Evolutionary conservation across 2,888 invertebrate genomes (phyloP).

Genomic region (Pachycephus smyrnensis): DNA sequence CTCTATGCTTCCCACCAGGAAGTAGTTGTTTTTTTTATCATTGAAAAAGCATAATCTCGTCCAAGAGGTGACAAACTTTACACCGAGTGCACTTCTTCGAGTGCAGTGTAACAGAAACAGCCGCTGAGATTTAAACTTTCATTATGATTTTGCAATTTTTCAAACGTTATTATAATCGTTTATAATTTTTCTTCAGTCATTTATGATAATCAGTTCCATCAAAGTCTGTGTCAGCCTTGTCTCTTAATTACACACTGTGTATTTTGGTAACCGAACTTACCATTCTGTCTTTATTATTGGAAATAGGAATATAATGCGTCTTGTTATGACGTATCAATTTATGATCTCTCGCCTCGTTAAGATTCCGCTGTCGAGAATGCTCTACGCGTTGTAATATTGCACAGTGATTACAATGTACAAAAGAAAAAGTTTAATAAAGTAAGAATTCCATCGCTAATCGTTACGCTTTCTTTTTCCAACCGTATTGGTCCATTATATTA

Average conservation of each 20-base stretch:
- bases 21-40: neutral
- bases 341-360: neutral
- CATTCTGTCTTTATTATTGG: neutral
- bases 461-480: constrained; percentile 8
- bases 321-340: neutral
- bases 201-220: constrained; percentile 12
- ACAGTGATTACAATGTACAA: constrained; percentile 36
- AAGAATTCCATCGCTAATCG: constrained; percentile 30
- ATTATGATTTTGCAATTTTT: neutral
- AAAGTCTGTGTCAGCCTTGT: constrained; percentile 18
- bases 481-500: constrained; percentile 37
- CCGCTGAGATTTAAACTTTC: neutral
- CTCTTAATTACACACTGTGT: neutral
- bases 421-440: constrained; percentile 33
- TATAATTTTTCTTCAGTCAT: constrained; percentile 10
- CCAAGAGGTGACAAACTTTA: neutral
- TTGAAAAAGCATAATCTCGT: constrained; percentile 1
- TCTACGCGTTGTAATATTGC: constrained; percentile 27
- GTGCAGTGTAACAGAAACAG: neutral
- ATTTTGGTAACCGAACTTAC: neutral
- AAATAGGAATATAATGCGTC: constrained; percentile 1
- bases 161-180: neutral
- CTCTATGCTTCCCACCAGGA: neutral
- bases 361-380: neutral
- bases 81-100: neutral